Conservation (phyloP, 2,113 vertebrate species). For the Microcebus murinus region DNA sequence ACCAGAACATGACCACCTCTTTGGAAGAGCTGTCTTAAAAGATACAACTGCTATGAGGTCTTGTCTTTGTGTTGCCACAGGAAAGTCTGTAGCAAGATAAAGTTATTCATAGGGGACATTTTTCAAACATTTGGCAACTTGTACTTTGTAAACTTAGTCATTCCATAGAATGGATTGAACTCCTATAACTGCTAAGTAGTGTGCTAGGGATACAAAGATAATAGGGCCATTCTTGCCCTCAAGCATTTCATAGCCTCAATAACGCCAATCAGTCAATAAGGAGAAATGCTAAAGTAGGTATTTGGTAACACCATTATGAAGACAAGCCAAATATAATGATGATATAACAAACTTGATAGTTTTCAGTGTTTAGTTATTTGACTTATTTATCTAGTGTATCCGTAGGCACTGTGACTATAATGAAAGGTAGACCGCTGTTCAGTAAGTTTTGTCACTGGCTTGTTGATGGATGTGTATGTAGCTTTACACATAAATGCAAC, state of each 20-base stretch:
- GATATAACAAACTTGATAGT: neutral
- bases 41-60: neutral
- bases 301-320: neutral
- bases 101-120: neutral
- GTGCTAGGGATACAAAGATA: neutral
- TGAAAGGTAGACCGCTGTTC: neutral
- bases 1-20: neutral
- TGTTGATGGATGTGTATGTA: neutral
- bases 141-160: neutral
- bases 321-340: neutral
- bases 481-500: neutral
- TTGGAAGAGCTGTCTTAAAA: slow-evolving; percentile 14
- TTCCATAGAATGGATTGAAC: neutral
- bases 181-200: neutral
- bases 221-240: neutral
- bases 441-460: neutral
- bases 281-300: neutral
- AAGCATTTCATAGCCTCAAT: neutral
- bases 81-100: neutral
- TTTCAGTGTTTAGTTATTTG: neutral
- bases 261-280: neutral
- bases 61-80: neutral
- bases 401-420: neutral
- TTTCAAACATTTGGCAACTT: neutral
- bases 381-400: neutral